Conservation (phyloP, 2,113 vertebrate genomes). For the Ia io region DNA sequence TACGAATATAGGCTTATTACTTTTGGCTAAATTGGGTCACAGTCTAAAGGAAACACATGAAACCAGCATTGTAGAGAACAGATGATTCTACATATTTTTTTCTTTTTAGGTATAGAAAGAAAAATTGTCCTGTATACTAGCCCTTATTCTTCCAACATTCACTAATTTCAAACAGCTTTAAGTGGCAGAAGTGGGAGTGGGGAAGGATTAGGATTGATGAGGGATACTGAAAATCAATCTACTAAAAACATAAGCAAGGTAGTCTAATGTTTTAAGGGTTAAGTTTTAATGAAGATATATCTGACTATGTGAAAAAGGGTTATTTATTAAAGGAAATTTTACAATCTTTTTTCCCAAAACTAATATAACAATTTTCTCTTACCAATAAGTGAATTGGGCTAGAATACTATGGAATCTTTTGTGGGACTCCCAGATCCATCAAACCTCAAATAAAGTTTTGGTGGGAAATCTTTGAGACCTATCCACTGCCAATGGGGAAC, state of each 20-base stretch:
- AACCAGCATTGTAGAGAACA: not conserved
- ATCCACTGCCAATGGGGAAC: not conserved
- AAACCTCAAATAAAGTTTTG: not conserved
- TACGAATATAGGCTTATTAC: not conserved
- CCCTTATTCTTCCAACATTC: not conserved
- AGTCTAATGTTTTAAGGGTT: not conserved
- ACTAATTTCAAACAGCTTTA: not conserved
- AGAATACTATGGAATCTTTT: not conserved
- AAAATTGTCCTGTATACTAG: not conserved
- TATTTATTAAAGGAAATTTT: not conserved
- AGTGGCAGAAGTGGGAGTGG: not conserved
- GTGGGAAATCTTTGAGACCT: not conserved
- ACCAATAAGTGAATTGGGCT: not conserved
- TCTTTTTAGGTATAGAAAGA: not conserved
- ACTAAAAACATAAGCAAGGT: slow-evolving; percentile 2
- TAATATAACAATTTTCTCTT: not conserved
- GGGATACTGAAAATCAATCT: not conserved
- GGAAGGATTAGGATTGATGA: not conserved
- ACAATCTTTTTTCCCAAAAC: not conserved
- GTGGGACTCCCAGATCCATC: not conserved
- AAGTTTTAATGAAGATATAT: not conserved
- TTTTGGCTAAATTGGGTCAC: not conserved
- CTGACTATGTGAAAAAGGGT: not conserved
- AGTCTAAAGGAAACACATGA: not conserved
- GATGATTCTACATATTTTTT: not conserved